Base-by-base conservation (phyloP, 2,113 vertebrate species). In the Rhinichthys klamathensis region DNA sequence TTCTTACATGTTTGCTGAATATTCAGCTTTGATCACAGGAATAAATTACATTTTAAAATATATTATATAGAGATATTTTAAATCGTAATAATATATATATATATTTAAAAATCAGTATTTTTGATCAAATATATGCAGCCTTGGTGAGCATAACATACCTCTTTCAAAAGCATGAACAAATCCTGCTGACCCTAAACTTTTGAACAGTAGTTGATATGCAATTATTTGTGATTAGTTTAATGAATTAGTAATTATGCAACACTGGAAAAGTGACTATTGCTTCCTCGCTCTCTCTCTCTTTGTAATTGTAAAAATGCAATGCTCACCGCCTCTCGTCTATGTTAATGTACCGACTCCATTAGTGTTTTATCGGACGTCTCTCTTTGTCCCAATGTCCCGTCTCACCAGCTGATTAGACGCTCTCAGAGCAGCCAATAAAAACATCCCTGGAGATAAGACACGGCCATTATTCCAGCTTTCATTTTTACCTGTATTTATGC, bases 361-460 rank as follows among this genome's bases (percentile, higher is more conserved):
- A 70, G 49, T 58, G 81, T 9, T 35, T 82, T 83, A 83, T 83
- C 81, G 35, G 67, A 58, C 44, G 61, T 81, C 82, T 84, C 70
- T 30, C 8, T 76, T 18, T 65, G 54, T 76, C 60, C 61, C 74
- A 54, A 15, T 85, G 60, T 67, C 83, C 63, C 6, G 46, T 27
- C 32, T 58, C 79, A n/a, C 30, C 77, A 63, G 77, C 32, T 80
- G 77, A 63, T 80, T 80, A 44, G 75, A 54, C 32, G 15, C 7
- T 58, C 67, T 56, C 49, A 56, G 49, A 83, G 23, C 81, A 83
- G 49, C 81, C 81, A 83, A 83, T 83, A 70, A 83, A 38, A 72
- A 41, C 67, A 58, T 54, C 67, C 32, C 80, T 81, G 49, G 65
- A 72, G 81, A 83, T 83, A 83, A 83, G 49, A 72, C 76, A 8